Conservation (phyloP, 2,888 invertebrate species). For the Sesia apiformis region DNA sequence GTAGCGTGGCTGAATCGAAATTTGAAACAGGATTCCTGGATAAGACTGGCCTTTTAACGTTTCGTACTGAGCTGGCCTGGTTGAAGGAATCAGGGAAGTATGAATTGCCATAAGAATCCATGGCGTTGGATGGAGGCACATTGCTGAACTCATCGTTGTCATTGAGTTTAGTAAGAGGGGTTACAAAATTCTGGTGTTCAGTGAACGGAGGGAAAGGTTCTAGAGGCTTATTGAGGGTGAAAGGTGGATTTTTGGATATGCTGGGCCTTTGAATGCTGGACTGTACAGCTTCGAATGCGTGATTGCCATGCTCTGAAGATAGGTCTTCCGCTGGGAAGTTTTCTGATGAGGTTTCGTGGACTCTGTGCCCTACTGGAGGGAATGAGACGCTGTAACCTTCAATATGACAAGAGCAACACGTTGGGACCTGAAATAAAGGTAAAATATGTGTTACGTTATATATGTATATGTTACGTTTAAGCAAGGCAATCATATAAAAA, state of each 20-base stretch:
- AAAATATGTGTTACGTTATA: too few species aligned
- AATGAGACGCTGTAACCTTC: conserved; percentile 82
- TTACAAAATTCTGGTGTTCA: conserved; percentile 50
- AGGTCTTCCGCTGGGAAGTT: conserved; percentile 74
- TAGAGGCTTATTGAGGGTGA: conserved; percentile 39
- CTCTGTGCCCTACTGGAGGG: conserved; percentile 75
- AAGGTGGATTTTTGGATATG: conserved; percentile 42
- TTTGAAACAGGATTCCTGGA: conserved; percentile 30
- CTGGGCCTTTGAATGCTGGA: conserved; percentile 48
- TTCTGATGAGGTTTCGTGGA: conserved; percentile 66
- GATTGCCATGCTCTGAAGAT: conserved; percentile 57
- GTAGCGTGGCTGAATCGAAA: conserved; percentile 49
- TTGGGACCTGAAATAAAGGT: conserved; percentile 75
- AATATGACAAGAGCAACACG: conserved; percentile 88
- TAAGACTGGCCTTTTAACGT: conserved; percentile 43
- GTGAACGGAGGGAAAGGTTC: conserved; percentile 42
- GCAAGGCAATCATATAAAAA: too few species aligned
- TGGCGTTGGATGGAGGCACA: conserved; percentile 29
- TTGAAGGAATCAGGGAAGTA: conserved; percentile 62
- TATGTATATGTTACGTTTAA: too few species aligned
- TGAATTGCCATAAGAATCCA: conserved; percentile 59
- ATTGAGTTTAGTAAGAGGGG: conserved; percentile 34
- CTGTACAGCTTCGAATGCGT: conserved; percentile 63
- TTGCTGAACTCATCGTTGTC: conserved; percentile 40
- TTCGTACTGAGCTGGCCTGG: conserved; percentile 54